phyloP scores from a whole-genome alignment of 2,113 vertebrate genomes.

The Dicerorhinus sumatrensis region DNA sequence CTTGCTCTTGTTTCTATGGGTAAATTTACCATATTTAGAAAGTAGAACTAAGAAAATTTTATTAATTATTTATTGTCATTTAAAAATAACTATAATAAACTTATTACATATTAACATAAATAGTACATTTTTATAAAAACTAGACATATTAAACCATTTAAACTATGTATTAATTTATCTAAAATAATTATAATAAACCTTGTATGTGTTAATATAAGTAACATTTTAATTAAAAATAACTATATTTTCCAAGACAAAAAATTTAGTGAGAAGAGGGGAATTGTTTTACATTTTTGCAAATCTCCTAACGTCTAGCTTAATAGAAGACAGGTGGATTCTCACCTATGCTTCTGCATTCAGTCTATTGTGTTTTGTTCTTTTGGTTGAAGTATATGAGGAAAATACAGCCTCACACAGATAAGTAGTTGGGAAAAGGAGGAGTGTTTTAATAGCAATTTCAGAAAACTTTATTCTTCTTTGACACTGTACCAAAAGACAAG shows the following conservation, averaged over 20 bases:
- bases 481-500: not conserved
- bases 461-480: conserved; percentile 1
- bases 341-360: not conserved
- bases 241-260: not conserved
- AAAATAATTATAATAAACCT: not conserved
- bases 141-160: not conserved
- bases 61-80: not conserved
- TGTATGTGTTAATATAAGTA: not conserved
- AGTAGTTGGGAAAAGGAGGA: not conserved
- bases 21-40: not conserved
- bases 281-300: not conserved
- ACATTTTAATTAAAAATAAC: not conserved
- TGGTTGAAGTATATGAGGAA: not conserved
- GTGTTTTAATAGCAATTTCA: not conserved
- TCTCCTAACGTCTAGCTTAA: not conserved
- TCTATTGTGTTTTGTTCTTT: not conserved
- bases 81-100: not conserved
- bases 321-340: not conserved
- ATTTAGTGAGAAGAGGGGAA: not conserved
- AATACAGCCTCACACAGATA: not conserved
- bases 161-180: not conserved
- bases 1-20: not conserved
- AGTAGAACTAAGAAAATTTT: not conserved
- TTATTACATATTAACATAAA: not conserved
- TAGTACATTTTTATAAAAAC: not conserved